Evolutionary conservation across 2,888 invertebrate genomes (phyloP).

Genomic region (Tetragonisca angustula): DNA sequence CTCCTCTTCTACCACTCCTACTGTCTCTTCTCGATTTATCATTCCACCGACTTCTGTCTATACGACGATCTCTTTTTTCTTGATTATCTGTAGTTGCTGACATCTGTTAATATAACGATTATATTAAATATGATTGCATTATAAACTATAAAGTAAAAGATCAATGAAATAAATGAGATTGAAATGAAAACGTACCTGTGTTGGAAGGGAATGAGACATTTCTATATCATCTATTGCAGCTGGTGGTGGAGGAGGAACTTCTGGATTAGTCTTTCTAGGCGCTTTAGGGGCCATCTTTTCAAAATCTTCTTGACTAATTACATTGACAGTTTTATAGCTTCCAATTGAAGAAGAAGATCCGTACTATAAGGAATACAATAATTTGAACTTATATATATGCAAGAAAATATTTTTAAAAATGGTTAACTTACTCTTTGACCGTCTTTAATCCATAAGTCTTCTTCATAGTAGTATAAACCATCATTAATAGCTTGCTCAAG

Average conservation of each 20-base stretch:
- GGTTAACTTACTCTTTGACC: slow-evolving; percentile 84
- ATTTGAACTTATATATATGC: neutral
- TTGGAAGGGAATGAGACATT: slow-evolving; percentile 72
- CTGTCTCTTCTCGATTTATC: slow-evolving; percentile 69
- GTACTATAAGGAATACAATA: slow-evolving; percentile 78
- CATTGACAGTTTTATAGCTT: slow-evolving; percentile 93
- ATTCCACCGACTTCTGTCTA: slow-evolving; percentile 74
- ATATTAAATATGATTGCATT: neutral
- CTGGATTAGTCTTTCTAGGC: slow-evolving; percentile 89
- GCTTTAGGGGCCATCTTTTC: slow-evolving; percentile 90
- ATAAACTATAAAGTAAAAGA: neutral
- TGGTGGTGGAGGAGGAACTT: slow-evolving; percentile 94
- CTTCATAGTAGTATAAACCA: slow-evolving; percentile 98
- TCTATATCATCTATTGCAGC: slow-evolving; percentile 83
- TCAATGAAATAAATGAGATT: neutral
- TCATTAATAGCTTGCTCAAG: slow-evolving; percentile 98
- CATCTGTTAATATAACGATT: slow-evolving; percentile 36
- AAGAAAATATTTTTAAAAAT: slow-evolving; percentile 12
- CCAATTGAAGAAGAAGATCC: slow-evolving; percentile 84
- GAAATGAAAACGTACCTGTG: slow-evolving; percentile 62
- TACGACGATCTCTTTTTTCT: slow-evolving; percentile 75
- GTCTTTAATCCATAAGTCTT: slow-evolving; percentile 93
- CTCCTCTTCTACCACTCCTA: slow-evolving; percentile 81
- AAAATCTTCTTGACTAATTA: slow-evolving; percentile 95
- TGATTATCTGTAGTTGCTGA: slow-evolving; percentile 58